These are phyloP conservation scores for Arizona elegans DNA, from an alignment of 2,113 vertebrate species.

Conservation along the genomic window DNA sequence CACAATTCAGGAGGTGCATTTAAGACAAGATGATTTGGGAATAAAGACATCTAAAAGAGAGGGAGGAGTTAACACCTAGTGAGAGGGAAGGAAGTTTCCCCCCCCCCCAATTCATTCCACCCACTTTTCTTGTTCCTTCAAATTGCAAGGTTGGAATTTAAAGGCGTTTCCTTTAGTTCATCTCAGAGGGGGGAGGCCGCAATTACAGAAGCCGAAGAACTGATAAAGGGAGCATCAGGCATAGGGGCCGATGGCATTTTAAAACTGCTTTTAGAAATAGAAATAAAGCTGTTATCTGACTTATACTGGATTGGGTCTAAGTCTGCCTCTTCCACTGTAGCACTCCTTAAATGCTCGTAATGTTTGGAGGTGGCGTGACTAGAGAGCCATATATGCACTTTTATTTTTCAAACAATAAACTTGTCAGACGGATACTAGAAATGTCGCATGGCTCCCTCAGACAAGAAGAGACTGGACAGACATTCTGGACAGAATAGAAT, in stretches of 20 bases:
- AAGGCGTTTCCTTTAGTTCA: constrained; percentile 56
- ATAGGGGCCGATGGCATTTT: constrained; percentile 8
- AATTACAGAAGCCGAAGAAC: constrained; percentile 18
- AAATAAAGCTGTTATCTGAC: not conserved
- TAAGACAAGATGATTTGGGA: constrained; percentile 46
- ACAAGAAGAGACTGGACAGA: not conserved
- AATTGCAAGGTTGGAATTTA: constrained; percentile 58
- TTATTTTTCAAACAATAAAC: not conserved
- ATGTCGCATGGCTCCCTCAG: not conserved
- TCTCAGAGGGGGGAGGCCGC: constrained; percentile 17
- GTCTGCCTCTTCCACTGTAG: not conserved
- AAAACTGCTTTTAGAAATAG: not conserved
- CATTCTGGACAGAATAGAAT: not conserved
- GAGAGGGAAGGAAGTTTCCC: constrained; percentile 52
- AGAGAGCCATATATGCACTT: not conserved
- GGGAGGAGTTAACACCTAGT: constrained; percentile 33
- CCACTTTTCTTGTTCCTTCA: constrained; percentile 37
- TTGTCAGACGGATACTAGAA: not conserved
- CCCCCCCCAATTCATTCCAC: constrained; percentile 43
- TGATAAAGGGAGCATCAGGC: not conserved
- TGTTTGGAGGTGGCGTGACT: not conserved
- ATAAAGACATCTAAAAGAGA: constrained; percentile 55
- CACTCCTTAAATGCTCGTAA: not conserved
- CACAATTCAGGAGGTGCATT: constrained; percentile 35
- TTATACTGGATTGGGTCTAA: not conserved